A percentile compares a stretch with the other conserved stretches of the same genome.
phyloP scores from a whole-genome alignment of 2,888 invertebrate species.

The Sipha maydis region DNA sequence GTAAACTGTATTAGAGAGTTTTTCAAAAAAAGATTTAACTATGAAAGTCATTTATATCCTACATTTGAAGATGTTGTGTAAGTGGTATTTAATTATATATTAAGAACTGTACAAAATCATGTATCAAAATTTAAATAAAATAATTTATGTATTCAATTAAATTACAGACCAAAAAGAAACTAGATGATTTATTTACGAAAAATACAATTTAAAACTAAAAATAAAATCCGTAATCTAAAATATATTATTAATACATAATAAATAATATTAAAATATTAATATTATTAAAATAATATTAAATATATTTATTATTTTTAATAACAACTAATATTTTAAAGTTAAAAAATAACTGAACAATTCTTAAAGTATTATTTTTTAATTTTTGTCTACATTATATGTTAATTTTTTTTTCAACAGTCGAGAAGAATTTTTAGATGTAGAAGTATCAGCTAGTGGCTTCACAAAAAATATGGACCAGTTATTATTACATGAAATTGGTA shows the following conservation, averaged over 20 bases:
- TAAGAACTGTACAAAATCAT: background rate
- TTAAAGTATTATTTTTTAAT: background rate
- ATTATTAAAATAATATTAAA: too few species aligned
- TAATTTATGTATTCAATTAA: background rate
- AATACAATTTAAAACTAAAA: too few species aligned
- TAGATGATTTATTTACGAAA: too few species aligned
- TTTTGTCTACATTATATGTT: slow-evolving; percentile 27
- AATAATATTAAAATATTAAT: too few species aligned
- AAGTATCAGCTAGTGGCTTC: slow-evolving; percentile 90
- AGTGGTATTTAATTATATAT: slow-evolving; percentile 66
- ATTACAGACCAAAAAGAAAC: background rate
- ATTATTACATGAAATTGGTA: slow-evolving; percentile 73
- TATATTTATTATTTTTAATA: too few species aligned
- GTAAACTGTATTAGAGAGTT: slow-evolving; percentile 91
- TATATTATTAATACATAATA: too few species aligned
- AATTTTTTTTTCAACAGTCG: slow-evolving; percentile 61
- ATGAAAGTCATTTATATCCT: slow-evolving; percentile 85
- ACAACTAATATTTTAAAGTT: too few species aligned
- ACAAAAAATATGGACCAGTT: slow-evolving; percentile 84
- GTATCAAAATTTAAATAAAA: background rate
- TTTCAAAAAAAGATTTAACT: slow-evolving; percentile 89
- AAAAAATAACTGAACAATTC: too few species aligned
- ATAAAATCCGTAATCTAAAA: too few species aligned
- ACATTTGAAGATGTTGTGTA: slow-evolving; percentile 76
- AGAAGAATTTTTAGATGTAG: slow-evolving; percentile 85